phyloP scores from a whole-genome alignment of 2,888 invertebrate genomes.

The Andrena bucephala region DNA sequence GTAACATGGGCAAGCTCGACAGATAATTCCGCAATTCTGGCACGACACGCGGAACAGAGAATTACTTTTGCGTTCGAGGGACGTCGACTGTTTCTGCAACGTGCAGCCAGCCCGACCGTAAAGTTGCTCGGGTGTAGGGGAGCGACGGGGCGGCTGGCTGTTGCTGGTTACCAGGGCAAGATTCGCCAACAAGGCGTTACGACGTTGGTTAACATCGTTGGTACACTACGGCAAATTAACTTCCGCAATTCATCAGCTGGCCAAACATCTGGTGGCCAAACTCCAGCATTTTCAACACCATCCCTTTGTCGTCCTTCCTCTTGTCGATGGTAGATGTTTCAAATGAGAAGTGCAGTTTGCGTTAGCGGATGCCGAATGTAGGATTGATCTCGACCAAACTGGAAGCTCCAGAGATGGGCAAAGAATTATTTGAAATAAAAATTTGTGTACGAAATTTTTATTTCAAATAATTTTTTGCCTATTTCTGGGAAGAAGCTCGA shows the following conservation, averaged over 20 bases:
- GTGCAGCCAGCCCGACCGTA: not conserved
- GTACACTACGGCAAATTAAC: slow-evolving; percentile 32
- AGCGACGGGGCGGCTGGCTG: not conserved
- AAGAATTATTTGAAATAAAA: too few species aligned
- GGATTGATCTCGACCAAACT: not conserved
- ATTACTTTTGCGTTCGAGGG: slow-evolving; percentile 29
- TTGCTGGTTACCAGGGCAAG: slow-evolving; percentile 3
- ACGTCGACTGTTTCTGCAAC: not conserved
- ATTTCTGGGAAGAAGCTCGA: too few species aligned
- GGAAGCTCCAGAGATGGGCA: too few species aligned
- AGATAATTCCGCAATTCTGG: slow-evolving; percentile 1
- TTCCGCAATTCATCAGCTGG: slow-evolving; percentile 43
- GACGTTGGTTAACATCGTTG: slow-evolving; percentile 14
- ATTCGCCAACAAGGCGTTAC: not conserved
- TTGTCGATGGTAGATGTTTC: not conserved
- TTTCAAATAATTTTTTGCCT: too few species aligned
- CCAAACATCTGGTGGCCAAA: slow-evolving; percentile 39
- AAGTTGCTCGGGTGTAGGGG: slow-evolving; percentile 1
- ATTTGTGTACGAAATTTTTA: too few species aligned
- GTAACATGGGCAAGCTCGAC: slow-evolving; percentile 20
- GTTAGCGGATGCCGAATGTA: not conserved
- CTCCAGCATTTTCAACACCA: slow-evolving; percentile 30
- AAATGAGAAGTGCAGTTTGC: slow-evolving; percentile 15
- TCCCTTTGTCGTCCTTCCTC: not conserved
- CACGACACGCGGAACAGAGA: not conserved